These are phyloP conservation scores for Microcebus ravelobensis DNA, from an alignment of 2,113 vertebrate genomes.

Conservation along the genomic window DNA sequence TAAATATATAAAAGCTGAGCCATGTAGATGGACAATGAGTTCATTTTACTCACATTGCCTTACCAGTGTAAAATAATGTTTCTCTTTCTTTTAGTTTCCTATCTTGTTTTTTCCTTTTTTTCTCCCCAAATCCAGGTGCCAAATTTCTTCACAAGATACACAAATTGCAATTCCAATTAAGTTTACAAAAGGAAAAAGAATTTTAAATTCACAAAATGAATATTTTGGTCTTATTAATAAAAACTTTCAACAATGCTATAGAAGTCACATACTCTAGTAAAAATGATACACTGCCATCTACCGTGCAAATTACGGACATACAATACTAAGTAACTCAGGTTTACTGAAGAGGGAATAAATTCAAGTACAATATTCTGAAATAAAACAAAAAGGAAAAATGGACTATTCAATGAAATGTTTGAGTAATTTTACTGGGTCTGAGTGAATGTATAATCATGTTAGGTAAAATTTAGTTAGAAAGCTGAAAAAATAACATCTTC, in stretches of 20 bases:
- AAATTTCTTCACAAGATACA: constrained; percentile 73
- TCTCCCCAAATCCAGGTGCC: constrained; percentile 62
- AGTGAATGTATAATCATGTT: constrained; percentile 66
- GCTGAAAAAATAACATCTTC: constrained; percentile 62
- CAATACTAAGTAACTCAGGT: constrained; percentile 50
- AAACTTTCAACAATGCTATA: constrained; percentile 28
- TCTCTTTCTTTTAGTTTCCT: constrained; percentile 70
- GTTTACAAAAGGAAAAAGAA: constrained; percentile 66
- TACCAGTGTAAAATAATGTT: constrained; percentile 67
- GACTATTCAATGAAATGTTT: constrained; percentile 60
- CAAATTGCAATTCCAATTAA: constrained; percentile 69
- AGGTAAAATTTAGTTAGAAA: constrained; percentile 58
- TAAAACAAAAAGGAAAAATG: constrained; percentile 62
- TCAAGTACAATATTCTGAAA: constrained; percentile 44
- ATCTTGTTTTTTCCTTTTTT: constrained; percentile 53
- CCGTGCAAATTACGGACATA: constrained; percentile 62
- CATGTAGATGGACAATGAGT: constrained; percentile 52
- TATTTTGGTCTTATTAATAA: constrained; percentile 47
- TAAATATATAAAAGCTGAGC: constrained; percentile 42
- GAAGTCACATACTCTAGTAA: constrained; percentile 43
- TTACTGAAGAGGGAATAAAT: constrained; percentile 65
- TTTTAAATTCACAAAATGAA: constrained; percentile 41
- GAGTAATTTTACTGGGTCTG: constrained; percentile 60
- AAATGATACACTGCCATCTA: constrained; percentile 78
- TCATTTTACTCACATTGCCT: constrained; percentile 65